These are phyloP conservation scores for Actinernus sp. DNA, from an alignment of 92 coral and sea anemone species.

Conservation along the genomic window DNA sequence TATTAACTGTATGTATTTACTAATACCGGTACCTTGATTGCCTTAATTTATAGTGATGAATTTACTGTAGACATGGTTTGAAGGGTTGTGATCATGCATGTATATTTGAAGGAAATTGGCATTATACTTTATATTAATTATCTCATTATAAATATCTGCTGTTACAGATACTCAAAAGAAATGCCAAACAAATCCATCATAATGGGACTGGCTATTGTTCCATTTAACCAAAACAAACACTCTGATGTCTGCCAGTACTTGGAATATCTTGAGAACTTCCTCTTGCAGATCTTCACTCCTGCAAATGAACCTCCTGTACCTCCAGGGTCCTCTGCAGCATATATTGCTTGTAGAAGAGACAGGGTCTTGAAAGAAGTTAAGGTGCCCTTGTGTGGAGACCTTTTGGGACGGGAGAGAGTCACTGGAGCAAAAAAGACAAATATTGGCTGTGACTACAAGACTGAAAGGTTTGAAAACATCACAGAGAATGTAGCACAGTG, in stretches of 20 bases:
- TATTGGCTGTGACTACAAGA: constrained; percentile 55
- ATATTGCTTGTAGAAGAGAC: neutral
- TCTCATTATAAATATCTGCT: too few species aligned
- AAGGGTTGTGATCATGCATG: too few species aligned
- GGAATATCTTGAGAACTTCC: constrained; percentile 39
- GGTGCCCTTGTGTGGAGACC: constrained; percentile 59
- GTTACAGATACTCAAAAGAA: constrained; percentile 48
- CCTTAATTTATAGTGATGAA: too few species aligned
- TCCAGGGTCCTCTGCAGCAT: neutral
- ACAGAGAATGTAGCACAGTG: constrained; percentile 57
- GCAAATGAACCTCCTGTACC: constrained; percentile 13
- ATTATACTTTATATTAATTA: too few species aligned
- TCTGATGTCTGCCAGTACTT: constrained; percentile 74
- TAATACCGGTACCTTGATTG: too few species aligned
- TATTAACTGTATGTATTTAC: too few species aligned
- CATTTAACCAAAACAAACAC: constrained; percentile 68
- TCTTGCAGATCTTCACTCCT: constrained; percentile 22
- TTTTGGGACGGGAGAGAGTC: constrained; percentile 59
- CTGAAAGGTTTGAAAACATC: constrained; percentile 55
- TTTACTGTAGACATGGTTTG: too few species aligned
- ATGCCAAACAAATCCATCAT: constrained; percentile 62
- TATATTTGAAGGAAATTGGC: too few species aligned
- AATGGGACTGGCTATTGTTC: constrained; percentile 55
- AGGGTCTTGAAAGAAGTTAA: constrained; percentile 20
- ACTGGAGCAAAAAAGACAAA: constrained; percentile 64